Evolutionary conservation across 2,113 vertebrate genomes (phyloP), one percentile per base, ranked within the genome.

Genomic region (Uria lomvia): DNA sequence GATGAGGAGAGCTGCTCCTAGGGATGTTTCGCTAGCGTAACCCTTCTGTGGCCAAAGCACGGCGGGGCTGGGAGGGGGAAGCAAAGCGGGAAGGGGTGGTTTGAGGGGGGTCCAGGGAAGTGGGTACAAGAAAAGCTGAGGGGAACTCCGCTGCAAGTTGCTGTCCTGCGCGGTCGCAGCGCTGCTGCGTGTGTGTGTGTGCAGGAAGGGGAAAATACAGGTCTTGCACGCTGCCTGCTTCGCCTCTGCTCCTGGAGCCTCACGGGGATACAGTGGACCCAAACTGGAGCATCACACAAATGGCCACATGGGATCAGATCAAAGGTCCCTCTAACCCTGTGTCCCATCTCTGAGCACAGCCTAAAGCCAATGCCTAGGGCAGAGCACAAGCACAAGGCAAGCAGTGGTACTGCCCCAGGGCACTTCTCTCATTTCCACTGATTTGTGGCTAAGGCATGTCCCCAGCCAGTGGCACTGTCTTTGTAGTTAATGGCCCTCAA

Each of bases 401-500:
- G 84, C 66, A 79, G 34, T 29, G 49, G 63, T 36, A 40, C 49
- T 68, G 73, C 83, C 84, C 83, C 60, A 30, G 50, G 74, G 65
- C 60, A 47, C 77, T 77, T 80, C 65, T 49, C 73, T 84, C 2
- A 29, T 94, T 91, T 65, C 77, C 60, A 47, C 32, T 45, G 49
- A 95, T 90, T 45, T 92, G 83, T 72, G 91, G 86, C 80, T 59
- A 40, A 78, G 70, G 89, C 94, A 91, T 12, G 81, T 90, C 81
- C 92, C 62, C 71, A 85, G 90, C 90, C 87, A 82, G 53, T 91
- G 66, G 66, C 81, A 90, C 17, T 68, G 26, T 55, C 92, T 95
- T 95, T 97, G 92, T 95, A 96, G 87, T 94, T 93, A 90, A 85
- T 58, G 40, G 81, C 70, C 77, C 58, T 96, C 77, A 3, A 96